A percentile compares a stretch with the other conserved stretches of the same genome.
These are phyloP conservation scores for Jaculus jaculus DNA, from an alignment of 2,113 vertebrate species.

Conservation along the genomic window DNA sequence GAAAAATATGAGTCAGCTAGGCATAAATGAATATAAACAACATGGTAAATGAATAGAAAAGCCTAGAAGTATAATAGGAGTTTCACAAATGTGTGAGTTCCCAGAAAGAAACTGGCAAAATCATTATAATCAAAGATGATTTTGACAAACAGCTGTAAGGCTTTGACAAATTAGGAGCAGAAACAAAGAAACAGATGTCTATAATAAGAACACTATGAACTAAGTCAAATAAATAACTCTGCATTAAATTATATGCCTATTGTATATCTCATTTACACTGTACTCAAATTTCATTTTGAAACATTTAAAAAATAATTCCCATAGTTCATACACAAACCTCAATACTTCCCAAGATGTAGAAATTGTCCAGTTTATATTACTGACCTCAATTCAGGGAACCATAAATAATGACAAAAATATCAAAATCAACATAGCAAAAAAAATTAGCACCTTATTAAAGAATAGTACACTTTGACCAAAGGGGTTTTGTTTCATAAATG, in stretches of 20 bases:
- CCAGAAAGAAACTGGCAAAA: slow-evolving; percentile 24
- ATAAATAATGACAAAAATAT: background rate
- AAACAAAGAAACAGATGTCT: slow-evolving; percentile 9
- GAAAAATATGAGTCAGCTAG: background rate
- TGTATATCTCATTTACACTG: background rate
- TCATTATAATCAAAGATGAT: background rate
- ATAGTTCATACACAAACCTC: background rate
- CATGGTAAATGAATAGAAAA: background rate
- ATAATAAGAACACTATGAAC: background rate
- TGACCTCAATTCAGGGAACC: slow-evolving; percentile 22
- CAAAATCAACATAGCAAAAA: slow-evolving; percentile 26
- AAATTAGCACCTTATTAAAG: background rate
- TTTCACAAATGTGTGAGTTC: slow-evolving; percentile 17
- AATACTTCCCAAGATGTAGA: background rate
- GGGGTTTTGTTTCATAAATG: background rate
- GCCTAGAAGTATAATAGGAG: background rate
- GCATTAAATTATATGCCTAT: background rate
- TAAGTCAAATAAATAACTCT: background rate
- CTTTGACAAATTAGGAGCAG: background rate
- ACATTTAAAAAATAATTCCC: slow-evolving; percentile 44
- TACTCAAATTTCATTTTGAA: slow-evolving; percentile 1
- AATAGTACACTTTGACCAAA: background rate
- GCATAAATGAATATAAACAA: background rate
- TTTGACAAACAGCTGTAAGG: background rate
- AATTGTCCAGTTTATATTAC: background rate